phyloP scores from a whole-genome alignment of 64 coral and sea anemone genomes.

The Hydrozoanthus tunicans region DNA sequence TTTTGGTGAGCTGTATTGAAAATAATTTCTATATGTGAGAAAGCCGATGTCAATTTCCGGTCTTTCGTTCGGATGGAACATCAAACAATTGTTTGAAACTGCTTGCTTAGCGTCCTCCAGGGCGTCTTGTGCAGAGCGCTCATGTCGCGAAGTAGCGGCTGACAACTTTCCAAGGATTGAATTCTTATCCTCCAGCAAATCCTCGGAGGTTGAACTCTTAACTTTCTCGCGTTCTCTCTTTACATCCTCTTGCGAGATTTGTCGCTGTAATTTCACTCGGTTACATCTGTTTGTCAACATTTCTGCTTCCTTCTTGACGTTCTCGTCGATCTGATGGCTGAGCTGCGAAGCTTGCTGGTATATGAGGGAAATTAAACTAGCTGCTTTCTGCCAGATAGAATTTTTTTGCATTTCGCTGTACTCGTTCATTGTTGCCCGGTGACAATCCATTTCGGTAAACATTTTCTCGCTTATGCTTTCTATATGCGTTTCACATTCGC shows the following conservation, averaged over 20 bases:
- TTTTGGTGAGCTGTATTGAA: neutral
- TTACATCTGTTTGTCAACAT: neutral
- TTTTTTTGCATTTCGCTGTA: constrained; percentile 26
- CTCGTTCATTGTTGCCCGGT: neutral
- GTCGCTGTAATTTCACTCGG: neutral
- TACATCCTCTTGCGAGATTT: neutral
- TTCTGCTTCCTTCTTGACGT: neutral
- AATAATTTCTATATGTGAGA: neutral
- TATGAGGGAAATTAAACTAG: neutral
- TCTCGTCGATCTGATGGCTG: constrained; percentile 36
- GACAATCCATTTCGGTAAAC: neutral
- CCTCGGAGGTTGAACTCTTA: constrained; percentile 17
- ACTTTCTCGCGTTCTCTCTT: constrained; percentile 17
- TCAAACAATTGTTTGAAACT: neutral
- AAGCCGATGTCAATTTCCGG: constrained; percentile 20
- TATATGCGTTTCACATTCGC: neutral
- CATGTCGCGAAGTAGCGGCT: neutral
- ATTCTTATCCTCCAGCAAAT: constrained; percentile 16
- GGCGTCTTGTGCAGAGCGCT: neutral
- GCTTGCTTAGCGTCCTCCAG: neutral
- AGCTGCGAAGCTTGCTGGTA: constrained; percentile 20
- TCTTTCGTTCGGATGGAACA: neutral
- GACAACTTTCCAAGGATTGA: constrained; percentile 22
- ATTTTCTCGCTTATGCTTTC: neutral
- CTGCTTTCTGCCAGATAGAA: constrained; percentile 11